These are phyloP conservation scores for Limnodromus scolopaceus DNA, from an alignment of 2,797 vertebrate species.

Conservation along the genomic window DNA sequence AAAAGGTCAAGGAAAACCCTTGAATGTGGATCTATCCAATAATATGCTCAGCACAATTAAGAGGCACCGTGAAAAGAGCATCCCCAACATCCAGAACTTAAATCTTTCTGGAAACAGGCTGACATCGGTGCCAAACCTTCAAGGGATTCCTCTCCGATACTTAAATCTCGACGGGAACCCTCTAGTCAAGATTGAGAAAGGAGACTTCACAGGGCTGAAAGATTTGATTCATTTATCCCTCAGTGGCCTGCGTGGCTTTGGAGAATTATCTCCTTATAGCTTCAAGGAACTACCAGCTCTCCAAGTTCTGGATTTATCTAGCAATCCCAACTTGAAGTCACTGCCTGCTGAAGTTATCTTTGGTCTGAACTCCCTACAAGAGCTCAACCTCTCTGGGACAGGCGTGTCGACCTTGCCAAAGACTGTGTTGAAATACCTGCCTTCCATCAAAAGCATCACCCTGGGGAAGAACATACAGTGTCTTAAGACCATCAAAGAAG, in stretches of 20 bases:
- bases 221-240: constrained; percentile 90
- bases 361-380: constrained; percentile 88
- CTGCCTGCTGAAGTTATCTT: constrained; percentile 83
- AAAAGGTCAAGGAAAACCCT: constrained; percentile 83
- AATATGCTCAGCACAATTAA: constrained; percentile 83
- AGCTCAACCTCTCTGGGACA: constrained; percentile 90
- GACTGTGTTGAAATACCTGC: constrained; percentile 84
- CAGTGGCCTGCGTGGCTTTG: constrained; percentile 80
- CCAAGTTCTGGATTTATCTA: constrained; percentile 92
- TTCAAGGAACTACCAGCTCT: constrained; percentile 87
- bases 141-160: constrained; percentile 86
- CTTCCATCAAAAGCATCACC: constrained; percentile 88
- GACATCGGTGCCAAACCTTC: constrained; percentile 79
- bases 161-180: constrained; percentile 91
- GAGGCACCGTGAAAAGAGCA: constrained; percentile 40
- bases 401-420: constrained; percentile 82
- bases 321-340: constrained; percentile 82
- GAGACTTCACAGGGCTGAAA: constrained; percentile 82
- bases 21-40: constrained; percentile 90
- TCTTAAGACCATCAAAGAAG: constrained; percentile 89
- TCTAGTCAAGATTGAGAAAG: constrained; percentile 78
- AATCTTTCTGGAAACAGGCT: constrained; percentile 89
- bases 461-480: constrained; percentile 84
- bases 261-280: constrained; percentile 78
- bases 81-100: constrained; percentile 87